Evolutionary conservation across 2,888 invertebrate species (phyloP), one percentile per base, ranked within the genome.

Genomic region (Pogonocherus hispidulus): DNA sequence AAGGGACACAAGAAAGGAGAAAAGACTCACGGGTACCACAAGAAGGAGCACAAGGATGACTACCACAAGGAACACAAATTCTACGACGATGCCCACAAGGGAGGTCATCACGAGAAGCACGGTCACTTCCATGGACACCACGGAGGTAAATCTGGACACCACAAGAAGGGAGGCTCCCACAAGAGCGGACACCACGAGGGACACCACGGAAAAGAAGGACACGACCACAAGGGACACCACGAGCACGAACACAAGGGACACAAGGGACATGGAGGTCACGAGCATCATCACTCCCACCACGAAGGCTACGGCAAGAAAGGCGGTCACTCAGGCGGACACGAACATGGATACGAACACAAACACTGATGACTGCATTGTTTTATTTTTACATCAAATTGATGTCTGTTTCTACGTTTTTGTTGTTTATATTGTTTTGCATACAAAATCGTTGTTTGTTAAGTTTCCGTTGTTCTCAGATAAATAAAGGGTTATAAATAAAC

Each of bases 31-130:
- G 94, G 94, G 8, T 94, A 91, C 84, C 95, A 95, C 80, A 92
- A 94, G 84, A 94, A 94, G 81, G 92, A 92, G 44, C 93, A 94
- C 85, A 95, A 95, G 82, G 95, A 95, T 80, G 95, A 95, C 82
- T 94, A 92, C 82, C 92, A 94, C 80, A 95, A 95, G 84, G 92
- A 94, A 80, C 94, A 94, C 84, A 94, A 94, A 84, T 95, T 95
- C 88, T 95, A 95, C 86, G 94, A 95, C 81, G 94, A 95, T 83
- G 92, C 92, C 84, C 93, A 95, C 85, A 94, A 94, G 82, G 93
- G 92, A 3, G 94, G 94, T 0, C 91, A 94, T 80, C 94, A 95
- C 82, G 90, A 91, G 84, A 95, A 94, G 81, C 92, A 93, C 79
- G 94, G 94, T 14, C 90, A 92, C 82, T 92, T 92, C 86, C 92